These are phyloP conservation scores for Pinctada fucata DNA, from an alignment of 2,888 invertebrate genomes.

Conservation along the genomic window DNA sequence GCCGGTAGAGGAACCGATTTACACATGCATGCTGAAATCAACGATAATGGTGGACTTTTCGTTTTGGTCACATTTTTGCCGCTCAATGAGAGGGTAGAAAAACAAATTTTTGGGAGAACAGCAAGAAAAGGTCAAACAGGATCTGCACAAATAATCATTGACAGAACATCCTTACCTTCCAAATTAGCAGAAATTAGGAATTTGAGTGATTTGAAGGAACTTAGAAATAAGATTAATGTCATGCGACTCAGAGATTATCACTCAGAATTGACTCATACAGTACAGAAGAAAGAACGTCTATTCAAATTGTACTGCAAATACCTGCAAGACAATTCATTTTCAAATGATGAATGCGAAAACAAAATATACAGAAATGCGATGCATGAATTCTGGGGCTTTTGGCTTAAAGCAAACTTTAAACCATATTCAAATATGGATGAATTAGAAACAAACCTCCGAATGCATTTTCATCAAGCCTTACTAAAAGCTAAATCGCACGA, in stretches of 20 bases:
- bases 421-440: not conserved
- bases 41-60: slow-evolving; percentile 45
- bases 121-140: slow-evolving; percentile 46
- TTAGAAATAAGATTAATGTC: no score
- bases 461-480: not conserved
- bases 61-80: slow-evolving; percentile 49
- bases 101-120: slow-evolving; percentile 45
- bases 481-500: not conserved
- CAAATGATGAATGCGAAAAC: not conserved
- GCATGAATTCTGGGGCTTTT: slow-evolving; percentile 14
- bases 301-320: not conserved
- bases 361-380: not conserved
- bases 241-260: no score
- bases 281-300: slow-evolving; percentile 3
- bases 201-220: no score
- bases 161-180: no score
- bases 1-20: slow-evolving; percentile 51
- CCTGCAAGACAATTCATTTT: not conserved
- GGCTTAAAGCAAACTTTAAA: slow-evolving; percentile 3
- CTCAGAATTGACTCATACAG: no score
- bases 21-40: slow-evolving; percentile 20
- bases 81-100: slow-evolving; percentile 40
- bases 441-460: not conserved
- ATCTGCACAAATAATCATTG: slow-evolving; percentile 37
- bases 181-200: no score